Base-by-base conservation (phyloP, 35 echinoderm and acorn worm species). In the Holothuria glaberrima region DNA sequence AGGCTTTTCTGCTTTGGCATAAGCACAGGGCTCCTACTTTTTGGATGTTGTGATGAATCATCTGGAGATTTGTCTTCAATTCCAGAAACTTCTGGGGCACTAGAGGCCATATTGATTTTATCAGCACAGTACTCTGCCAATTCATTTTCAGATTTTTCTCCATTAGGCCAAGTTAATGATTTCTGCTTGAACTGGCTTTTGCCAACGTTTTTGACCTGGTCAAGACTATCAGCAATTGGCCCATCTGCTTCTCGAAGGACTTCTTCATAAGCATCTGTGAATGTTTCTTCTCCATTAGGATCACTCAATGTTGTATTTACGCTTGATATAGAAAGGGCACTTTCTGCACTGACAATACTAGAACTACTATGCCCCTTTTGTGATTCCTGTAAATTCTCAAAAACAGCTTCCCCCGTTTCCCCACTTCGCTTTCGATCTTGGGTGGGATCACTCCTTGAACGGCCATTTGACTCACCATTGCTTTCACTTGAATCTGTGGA, bases 151-250 rank as follows among this genome's bases (percentile, higher is more conserved):
- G 85, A 69, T 33, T 87, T 87, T 26, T 87, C 85, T 45, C 89
- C 89, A 82, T 90, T 90, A 22, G 89, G 89, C 89, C 89, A 90
- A 9, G 89, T 90, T 57, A 90, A 83, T 4, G 89, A 90, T 83
- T 90, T 90, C 26, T 90, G 70, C 36, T 90, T 90, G 33, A 90
- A 70, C 21, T 87, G 85, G 29, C 38, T 82, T 90, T 90, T 90
- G 10, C 89, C 89, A 71, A 35, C 44, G 30, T 44, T 82, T 83
- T 90, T 74, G 44, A 30, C 52, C 24, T 62, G 33, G 50, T 90
- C 75, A 30, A 90, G 38, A 20, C 57, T 70, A 60, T 59, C 62
- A 48, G 52, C 41, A 76, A 90, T 90, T 59, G 77, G 30, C 3
- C 89, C 62, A 50, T 74, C 89, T n/a, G 89, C 19, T 90, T 90